A percentile compares a stretch with the other conserved stretches of the same genome.
Conservation (phyloP, 2,113 vertebrate species). For the Naja naja region DNA sequence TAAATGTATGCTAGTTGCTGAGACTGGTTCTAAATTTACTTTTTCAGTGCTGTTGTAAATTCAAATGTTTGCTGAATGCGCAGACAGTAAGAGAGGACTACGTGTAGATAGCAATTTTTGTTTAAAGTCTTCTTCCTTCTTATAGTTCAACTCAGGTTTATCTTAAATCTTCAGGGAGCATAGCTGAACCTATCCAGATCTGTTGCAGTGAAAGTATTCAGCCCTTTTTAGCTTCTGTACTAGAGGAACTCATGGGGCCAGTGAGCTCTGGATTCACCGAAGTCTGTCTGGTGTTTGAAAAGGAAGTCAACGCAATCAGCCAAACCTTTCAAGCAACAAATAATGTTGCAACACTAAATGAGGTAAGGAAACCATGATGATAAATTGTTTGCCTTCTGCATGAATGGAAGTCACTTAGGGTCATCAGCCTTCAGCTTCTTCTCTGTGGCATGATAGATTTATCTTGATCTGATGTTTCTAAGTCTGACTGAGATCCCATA, state of each 20-base stretch:
- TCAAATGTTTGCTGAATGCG: not conserved
- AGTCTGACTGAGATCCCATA: not conserved
- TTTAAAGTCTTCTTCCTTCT: not conserved
- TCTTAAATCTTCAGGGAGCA: slow-evolving; percentile 65
- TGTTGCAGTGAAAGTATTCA: slow-evolving; percentile 78
- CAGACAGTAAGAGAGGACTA: not conserved
- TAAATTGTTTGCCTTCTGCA: not conserved
- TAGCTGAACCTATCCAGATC: slow-evolving; percentile 74
- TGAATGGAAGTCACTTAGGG: not conserved
- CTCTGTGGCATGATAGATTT: not conserved
- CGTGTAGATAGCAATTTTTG: not conserved
- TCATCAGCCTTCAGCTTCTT: not conserved
- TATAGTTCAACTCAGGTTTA: not conserved
- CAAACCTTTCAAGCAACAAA: slow-evolving; percentile 68
- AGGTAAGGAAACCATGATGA: slow-evolving; percentile 66
- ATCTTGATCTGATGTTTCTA: not conserved
- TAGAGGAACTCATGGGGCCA: slow-evolving; percentile 92
- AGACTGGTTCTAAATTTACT: not conserved
- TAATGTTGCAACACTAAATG: slow-evolving; percentile 65
- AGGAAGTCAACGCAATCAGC: slow-evolving; percentile 77
- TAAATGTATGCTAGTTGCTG: not conserved
- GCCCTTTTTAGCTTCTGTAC: slow-evolving; percentile 79
- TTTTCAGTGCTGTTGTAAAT: not conserved
- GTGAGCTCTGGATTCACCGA: slow-evolving; percentile 86
- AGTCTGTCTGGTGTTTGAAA: slow-evolving; percentile 77